phyloP scores from a whole-genome alignment of 1,140 invertebrate species.

The Lucilia cuprina region DNA sequence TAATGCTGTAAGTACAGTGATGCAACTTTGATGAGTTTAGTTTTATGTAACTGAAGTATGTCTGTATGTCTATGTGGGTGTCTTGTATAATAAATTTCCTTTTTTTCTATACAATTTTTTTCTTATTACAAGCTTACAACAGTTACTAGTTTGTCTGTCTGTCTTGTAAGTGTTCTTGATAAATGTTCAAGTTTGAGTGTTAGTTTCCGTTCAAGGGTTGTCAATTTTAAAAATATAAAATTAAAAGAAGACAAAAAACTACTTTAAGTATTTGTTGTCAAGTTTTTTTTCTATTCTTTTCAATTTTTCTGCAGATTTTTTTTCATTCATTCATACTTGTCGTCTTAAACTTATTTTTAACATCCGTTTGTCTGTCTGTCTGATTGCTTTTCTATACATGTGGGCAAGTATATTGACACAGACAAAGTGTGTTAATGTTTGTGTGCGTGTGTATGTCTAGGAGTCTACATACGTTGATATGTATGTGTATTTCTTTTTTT shows the following conservation, averaged over 20 bases:
- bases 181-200: not conserved
- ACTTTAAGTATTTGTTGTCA: too few relatives aligned
- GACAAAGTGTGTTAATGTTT: too few relatives aligned
- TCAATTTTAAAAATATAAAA: not conserved
- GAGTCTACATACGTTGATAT: too few relatives aligned
- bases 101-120: too few relatives aligned
- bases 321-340: too few relatives aligned
- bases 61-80: not conserved
- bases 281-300: too few relatives aligned
- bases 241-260: too few relatives aligned
- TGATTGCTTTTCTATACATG: too few relatives aligned
- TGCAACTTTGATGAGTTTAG: not conserved
- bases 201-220: not conserved
- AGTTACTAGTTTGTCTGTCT: not conserved
- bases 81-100: not conserved
- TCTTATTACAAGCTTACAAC: not conserved
- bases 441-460: too few relatives aligned
- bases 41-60: not conserved
- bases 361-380: not conserved
- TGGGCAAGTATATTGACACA: too few relatives aligned
- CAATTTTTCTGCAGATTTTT: too few relatives aligned
- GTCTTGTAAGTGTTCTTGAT: not conserved
- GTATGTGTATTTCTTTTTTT: too few relatives aligned
- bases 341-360: not conserved
- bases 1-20: not conserved